Base-by-base conservation (phyloP, 2,797 vertebrate species). In the Antennarius maculatus region DNA sequence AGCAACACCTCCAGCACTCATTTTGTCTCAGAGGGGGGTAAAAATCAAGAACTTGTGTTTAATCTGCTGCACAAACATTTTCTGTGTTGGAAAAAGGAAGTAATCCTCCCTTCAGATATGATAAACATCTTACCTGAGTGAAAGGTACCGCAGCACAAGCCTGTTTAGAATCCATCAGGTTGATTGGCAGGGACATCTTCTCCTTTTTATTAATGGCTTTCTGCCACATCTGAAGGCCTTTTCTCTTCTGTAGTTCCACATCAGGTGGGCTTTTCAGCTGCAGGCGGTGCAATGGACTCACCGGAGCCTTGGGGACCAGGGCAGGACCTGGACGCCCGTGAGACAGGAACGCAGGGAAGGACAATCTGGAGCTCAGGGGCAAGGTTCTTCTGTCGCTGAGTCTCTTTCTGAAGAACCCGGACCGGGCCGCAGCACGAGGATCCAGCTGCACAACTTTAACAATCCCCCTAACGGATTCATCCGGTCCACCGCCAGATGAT, bases 171-270 rank as follows among this genome's bases (percentile, higher is more conserved):
- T 94, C 92, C 81, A 88, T 93, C 63, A 93, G 72, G 61, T 66
- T 87, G 27, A 88, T 47, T 0, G 89, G 91, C 42, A 94, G 68
- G 1, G 50, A 51, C 58, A 69, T 81, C 79, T 88, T 92, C 7
- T 83, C 63, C 60, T 72, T 87, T 76, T 92, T 94, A 7, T 81
- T 70, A 18, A 89, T 77, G 51, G 85, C 90, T 66, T 53, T 91
- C 78, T 91, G 89, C 94, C 94, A 95, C 93, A 94, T 94, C 52
- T 89, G 88, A 70, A 91, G 63, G 2, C 93, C 88, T 55, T 91
- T 90, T 37, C 56, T 90, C 80, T 81, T 93, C 77, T 85, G 91
- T 51, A 74, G 41, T 1, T 90, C 90, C 15, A 42, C 15, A 27
- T 72, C 81, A 11, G 60, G 13, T 11, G 56, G 51, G 42, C 46